A percentile compares a stretch with the other conserved stretches of the same genome.
phyloP scores from a whole-genome alignment of 2,113 vertebrate genomes.

The Crotalus horridus region DNA sequence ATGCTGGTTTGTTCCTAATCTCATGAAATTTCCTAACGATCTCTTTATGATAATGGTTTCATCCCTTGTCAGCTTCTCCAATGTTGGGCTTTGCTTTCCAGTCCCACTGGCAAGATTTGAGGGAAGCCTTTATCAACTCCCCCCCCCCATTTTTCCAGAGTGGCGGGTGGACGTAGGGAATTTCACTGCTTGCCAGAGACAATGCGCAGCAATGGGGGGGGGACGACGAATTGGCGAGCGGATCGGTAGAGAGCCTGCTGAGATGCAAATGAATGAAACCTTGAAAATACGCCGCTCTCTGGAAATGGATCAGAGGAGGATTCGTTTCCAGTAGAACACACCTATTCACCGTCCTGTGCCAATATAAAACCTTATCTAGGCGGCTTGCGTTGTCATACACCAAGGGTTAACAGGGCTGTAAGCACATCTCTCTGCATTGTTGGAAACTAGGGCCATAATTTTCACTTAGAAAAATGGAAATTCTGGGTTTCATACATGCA shows the following conservation, averaged over 20 bases:
- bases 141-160: background rate
- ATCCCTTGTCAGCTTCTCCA: background rate
- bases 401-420: background rate
- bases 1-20: background rate
- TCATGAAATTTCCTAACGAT: background rate
- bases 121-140: background rate
- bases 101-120: background rate
- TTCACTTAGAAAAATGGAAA: background rate
- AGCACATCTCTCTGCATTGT: background rate
- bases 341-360: background rate
- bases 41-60: background rate
- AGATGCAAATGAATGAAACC: background rate
- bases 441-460: background rate
- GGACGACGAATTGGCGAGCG: background rate
- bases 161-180: background rate
- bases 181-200: background rate
- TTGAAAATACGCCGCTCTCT: background rate
- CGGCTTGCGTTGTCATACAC: background rate
- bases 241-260: background rate
- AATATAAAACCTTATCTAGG: background rate
- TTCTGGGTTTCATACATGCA: background rate
- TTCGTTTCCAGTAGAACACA: background rate
- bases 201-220: background rate
- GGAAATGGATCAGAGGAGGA: background rate
- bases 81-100: background rate